Conservation (phyloP, 64 coral and sea anemone genomes). For the Pachyseris speciosa region DNA sequence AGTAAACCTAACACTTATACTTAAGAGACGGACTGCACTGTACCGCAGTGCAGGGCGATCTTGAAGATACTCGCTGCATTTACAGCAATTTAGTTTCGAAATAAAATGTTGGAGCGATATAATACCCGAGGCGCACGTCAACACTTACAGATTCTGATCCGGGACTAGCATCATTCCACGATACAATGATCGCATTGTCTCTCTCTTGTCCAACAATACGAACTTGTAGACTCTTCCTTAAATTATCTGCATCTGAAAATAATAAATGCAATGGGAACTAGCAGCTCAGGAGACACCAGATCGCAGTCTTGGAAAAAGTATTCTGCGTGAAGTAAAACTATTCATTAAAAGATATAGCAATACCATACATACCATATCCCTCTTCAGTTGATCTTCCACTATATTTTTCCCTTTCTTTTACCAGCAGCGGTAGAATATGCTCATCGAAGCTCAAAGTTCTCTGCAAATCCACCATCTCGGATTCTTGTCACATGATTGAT, state of each 20-base stretch:
- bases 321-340: no score
- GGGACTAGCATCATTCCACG: constrained; percentile 82
- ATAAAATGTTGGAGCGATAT: not conserved
- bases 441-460: constrained; percentile 84
- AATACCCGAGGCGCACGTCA: not conserved
- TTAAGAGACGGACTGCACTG: no score
- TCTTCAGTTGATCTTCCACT: constrained; percentile 22
- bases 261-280: not conserved
- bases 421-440: constrained; percentile 73
- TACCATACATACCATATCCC: constrained; percentile 78
- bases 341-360: no score
- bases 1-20: no score
- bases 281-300: no score
- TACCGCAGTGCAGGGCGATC: no score
- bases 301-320: no score
- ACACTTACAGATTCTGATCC: constrained; percentile 50
- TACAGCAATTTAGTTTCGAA: no score
- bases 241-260: constrained; percentile 14
- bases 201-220: constrained; percentile 90
- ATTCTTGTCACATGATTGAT: not conserved
- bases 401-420: constrained; percentile 68
- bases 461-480: constrained; percentile 72
- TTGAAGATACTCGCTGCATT: no score
- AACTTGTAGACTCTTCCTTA: constrained; percentile 67
- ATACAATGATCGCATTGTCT: constrained; percentile 76